Evolutionary conservation across 2,888 invertebrate genomes (phyloP), one percentile per base, ranked within the genome.

Genomic region (Saturnia japonica): DNA sequence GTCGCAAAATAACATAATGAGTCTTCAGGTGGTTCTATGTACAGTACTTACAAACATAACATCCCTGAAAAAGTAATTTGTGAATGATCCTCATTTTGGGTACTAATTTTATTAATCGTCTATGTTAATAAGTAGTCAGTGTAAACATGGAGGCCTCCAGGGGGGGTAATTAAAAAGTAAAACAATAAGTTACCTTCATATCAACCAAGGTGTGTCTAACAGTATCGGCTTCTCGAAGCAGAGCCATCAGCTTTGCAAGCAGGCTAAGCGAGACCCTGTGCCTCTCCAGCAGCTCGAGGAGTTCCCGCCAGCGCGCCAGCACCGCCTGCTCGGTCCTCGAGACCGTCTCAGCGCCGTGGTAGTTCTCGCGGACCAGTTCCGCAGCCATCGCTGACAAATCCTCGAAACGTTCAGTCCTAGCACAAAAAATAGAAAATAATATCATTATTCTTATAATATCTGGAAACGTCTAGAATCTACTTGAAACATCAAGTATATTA

Each of bases 301-400:
- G 94, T 75, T 97, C 95, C 40, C 96, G 95, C 99, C 99, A 99
- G 81, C 98, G 96, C 70, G 95, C 94, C 84, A 98, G 95, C 47
- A 99, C 98, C 73, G 98, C 96, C 71, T 95, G 95, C 80, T 97
- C 96, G 0, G 96, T 95, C 60, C 90, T 80, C 0, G 89, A 88
- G 1, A 99, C 98, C 0, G 96, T 95, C 73, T 97, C 98, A 40
- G 97, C 96, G 54, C 97, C 97, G 86, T 99, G 97, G 91, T 99
- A 99, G 77, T 97, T 97, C 93, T 99, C 99, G 51, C 96, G 95
- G 42, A 97, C 97, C 70, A 99, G 94, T 85, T 99, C 99, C 68
- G 97, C 96, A 1, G 98, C 98, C 98, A 99, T 98, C 70, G 97
- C 97, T 0, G 97, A 97, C 67, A 99, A 95, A 89, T 99, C 98